These are phyloP conservation scores for Orchesella cincta DNA, from an alignment of 1,140 invertebrate species.

Conservation along the genomic window DNA sequence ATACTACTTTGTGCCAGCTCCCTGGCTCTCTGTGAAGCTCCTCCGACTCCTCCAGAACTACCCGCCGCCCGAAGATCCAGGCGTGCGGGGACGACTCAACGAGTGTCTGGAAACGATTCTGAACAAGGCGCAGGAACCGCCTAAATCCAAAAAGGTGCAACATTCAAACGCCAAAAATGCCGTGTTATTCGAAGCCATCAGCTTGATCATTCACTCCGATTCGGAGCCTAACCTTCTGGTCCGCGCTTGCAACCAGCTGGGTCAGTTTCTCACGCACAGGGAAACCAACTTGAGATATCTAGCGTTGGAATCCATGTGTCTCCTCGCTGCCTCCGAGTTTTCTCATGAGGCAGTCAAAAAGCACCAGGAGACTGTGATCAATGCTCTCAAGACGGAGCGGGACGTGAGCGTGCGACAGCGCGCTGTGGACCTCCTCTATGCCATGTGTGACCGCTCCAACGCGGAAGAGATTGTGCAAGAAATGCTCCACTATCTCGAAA, in stretches of 20 bases:
- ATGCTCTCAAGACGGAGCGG: constrained; percentile 99
- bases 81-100: constrained; percentile 88
- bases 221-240: constrained; percentile 96
- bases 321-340: constrained; percentile 98
- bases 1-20: constrained; percentile 99
- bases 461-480: constrained; percentile 99
- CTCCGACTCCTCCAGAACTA: constrained; percentile 96
- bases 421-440: constrained; percentile 98
- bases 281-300: constrained; percentile 98
- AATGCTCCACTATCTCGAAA: constrained; percentile 98
- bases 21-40: constrained; percentile 98
- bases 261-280: constrained; percentile 96
- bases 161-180: constrained; percentile 99
- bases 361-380: constrained; percentile 98
- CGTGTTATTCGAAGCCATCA: constrained; percentile 98
- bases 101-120: constrained; percentile 99
- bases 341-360: constrained; percentile 99
- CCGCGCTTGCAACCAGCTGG: constrained; percentile 96
- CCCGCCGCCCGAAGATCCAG: constrained; percentile 94
- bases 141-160: constrained; percentile 99
- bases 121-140: constrained; percentile 99
- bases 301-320: constrained; percentile 98
- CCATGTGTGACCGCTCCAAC: constrained; percentile 99
- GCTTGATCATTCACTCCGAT: constrained; percentile 99
- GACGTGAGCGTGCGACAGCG: constrained; percentile 98